phyloP scores from a whole-genome alignment of 2,113 vertebrate genomes.

The Lampris incognitus region DNA sequence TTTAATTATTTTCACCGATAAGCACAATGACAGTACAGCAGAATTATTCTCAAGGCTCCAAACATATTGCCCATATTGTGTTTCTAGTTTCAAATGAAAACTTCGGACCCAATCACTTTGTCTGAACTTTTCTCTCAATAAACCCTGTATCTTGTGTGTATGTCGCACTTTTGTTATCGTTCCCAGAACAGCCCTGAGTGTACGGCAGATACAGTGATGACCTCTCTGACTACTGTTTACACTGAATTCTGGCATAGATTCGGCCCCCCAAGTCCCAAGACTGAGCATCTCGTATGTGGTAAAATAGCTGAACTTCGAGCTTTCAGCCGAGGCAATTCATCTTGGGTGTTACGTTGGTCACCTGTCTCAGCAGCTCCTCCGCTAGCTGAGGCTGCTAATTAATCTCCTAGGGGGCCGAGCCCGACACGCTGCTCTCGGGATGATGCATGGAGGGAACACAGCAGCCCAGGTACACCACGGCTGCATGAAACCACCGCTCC shows the following conservation, averaged over 20 bases:
- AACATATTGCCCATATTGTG: background rate
- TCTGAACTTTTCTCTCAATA: too few species aligned
- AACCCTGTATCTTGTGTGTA: background rate
- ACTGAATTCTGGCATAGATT: slow-evolving; percentile 25
- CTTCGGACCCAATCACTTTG: background rate
- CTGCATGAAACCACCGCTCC: slow-evolving; percentile 4
- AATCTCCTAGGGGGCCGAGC: slow-evolving; percentile 63
- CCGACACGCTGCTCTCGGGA: slow-evolving; percentile 56
- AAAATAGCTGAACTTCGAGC: slow-evolving; percentile 73
- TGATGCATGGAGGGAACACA: slow-evolving; percentile 71
- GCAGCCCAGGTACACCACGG: slow-evolving; percentile 30
- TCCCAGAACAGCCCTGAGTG: slow-evolving; percentile 8
- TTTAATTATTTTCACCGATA: too few species aligned
- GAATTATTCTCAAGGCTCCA: background rate
- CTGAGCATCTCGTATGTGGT: slow-evolving; percentile 42
- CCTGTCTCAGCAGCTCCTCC: slow-evolving; percentile 63
- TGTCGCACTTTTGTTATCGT: background rate
- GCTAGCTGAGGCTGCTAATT: slow-evolving; percentile 66
- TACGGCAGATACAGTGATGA: slow-evolving; percentile 1
- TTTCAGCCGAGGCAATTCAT: slow-evolving; percentile 68
- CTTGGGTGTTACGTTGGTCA: slow-evolving; percentile 58
- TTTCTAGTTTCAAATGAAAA: background rate
- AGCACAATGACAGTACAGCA: background rate
- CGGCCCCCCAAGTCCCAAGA: slow-evolving; percentile 27
- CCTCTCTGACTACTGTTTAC: background rate